Base-by-base conservation (phyloP, 2,888 invertebrate species). In the Drosophila siamana region DNA sequence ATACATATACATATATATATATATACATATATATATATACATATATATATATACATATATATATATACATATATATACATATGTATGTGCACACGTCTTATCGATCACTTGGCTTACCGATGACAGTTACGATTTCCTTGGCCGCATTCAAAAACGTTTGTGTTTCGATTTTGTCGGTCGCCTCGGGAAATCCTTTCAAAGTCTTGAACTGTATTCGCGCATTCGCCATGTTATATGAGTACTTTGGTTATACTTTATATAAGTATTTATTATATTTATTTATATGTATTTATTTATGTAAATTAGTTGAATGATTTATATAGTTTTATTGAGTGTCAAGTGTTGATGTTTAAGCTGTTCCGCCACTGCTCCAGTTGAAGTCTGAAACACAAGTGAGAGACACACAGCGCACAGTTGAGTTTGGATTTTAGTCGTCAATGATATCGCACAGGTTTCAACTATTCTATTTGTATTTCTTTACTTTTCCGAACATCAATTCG, bases 91-190 rank as follows among this genome's bases (percentile, higher is more conserved):
- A 28, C 24, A 65, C 54, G 13, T 38, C 13, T 43, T 13, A 54
- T 55, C 51, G 48, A 33, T 59, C 22, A 40, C 16, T 93, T 92
- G 94, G 6, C 62, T 91, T 93, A 95, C 96, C 95, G 77, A 96
- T 93, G 80, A 95, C 89, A 64, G 90, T 87, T n/a, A 95, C 93
- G 82, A 95, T 93, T 89, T 94, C 94, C 74, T 92, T 93, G 38
- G 95, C 92, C 47, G 95, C 95, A 71, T 93, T 92, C 62, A 96
- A 91, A 92, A 95, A 96, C 71, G 93, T 86, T 66, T 91, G 91
- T 11, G 95, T 93, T 82, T 94, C 93, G 78, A 96, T 94, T 92
- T 93, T 94, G 44, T 94, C 94, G 79, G 93, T 71, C 87, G 66
- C 94, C 94, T 94, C 22, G 24, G 95, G 90, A 91, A 95, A 96